Base-by-base conservation (phyloP, 2,113 vertebrate species). In the Marcusenius ussheri region DNA sequence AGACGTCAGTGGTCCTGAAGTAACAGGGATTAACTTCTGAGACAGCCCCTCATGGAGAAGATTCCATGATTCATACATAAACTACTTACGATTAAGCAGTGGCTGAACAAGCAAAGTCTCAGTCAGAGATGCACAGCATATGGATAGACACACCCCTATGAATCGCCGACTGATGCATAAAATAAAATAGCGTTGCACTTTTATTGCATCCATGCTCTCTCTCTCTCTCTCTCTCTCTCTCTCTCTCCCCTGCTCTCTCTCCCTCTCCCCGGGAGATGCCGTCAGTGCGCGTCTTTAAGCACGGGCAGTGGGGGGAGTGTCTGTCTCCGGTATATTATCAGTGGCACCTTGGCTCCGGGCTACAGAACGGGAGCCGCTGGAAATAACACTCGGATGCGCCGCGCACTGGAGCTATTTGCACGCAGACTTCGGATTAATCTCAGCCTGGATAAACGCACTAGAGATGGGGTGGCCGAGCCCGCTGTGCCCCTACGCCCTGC, bases 401-500 rank as follows among this genome's bases (percentile, higher is more conserved):
- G 53, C 53, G 24, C 80, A 39, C 50, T 89, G 89, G 89, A 89
- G 50, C 24, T 89, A 89, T 89, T 89, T 84, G 46, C 56, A 53
- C 50, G 19, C 89, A 89, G 89, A 62, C 77, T 45, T 53, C 91
- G 94, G 94, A 94, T 95, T 89, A 83, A 91, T 74, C 91, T 21
- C 46, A 83, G 56, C 91, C 19, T 89, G 89, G 89, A 83, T 83
- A 83, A 51, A 39, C 51, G 39, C 21, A 27, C 51, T 85, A 91
- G 94, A 93, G 91, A 95, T 95, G 95, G 15, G 90, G 77, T 90
- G 91, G 88, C 84, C 51, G 31, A 90, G 46, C 47, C 56, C 42
- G 56, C 74, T 42, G 17, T 91, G 90, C 86, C 83, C 91, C 91
- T 92, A 83, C 21, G 89, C 92, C 92, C 15, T 94, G 45, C 46